Conservation (phyloP, 2,113 vertebrate genomes). For the Odontophorus gujanensis region DNA sequence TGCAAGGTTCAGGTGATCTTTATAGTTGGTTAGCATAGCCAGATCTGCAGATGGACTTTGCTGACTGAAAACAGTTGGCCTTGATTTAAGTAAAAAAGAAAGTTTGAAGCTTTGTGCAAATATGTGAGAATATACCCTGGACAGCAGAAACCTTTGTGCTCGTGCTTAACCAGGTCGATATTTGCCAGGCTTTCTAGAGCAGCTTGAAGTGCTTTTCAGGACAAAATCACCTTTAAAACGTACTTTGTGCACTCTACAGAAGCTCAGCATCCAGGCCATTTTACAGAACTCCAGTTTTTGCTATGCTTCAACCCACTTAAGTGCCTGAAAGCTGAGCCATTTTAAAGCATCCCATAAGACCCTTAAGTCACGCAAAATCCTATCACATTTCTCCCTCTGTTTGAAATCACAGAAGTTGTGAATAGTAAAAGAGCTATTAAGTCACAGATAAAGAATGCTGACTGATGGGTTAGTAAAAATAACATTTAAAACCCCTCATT, state of each 20-base stretch:
- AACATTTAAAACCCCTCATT: not conserved
- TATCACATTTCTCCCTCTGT: not conserved
- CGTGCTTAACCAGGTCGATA: not conserved
- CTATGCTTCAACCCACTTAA: not conserved
- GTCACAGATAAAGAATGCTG: constrained; percentile 33
- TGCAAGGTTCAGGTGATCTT: not conserved
- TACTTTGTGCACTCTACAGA: not conserved
- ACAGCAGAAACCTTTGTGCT: not conserved
- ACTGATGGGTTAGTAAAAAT: not conserved
- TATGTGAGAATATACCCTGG: not conserved
- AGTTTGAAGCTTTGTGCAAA: not conserved
- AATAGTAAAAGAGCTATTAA: constrained; percentile 28
- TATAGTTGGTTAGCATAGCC: not conserved
- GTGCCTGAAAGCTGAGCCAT: constrained; percentile 10
- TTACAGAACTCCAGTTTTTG: not conserved
- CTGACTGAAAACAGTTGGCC: constrained; percentile 8
- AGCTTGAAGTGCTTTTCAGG: not conserved
- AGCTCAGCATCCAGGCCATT: not conserved
- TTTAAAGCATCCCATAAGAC: constrained; percentile 48
- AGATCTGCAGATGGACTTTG: not conserved
- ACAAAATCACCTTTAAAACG: not conserved
- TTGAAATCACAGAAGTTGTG: constrained; percentile 4
- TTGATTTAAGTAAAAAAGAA: not conserved
- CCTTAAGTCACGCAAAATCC: not conserved
- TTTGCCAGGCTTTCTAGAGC: not conserved